Percentiles rank a stretch among this genome's conserved stretches.
phyloP scores from a whole-genome alignment of 2,113 vertebrate genomes.

The Leucoraja erinaceus region DNA sequence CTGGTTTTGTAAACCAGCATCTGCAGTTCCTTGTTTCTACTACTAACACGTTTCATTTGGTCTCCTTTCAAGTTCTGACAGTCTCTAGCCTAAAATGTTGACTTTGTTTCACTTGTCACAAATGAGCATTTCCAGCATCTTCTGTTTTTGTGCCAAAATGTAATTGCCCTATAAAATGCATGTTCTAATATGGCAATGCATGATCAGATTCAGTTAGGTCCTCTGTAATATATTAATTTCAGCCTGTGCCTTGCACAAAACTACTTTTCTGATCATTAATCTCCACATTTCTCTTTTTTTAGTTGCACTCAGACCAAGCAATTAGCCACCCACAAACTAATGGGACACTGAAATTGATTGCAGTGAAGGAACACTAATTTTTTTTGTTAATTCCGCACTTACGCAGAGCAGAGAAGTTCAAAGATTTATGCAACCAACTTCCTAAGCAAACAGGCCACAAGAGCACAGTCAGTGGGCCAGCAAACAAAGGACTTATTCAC shows the following conservation, averaged over 20 bases:
- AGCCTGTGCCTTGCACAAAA: background rate
- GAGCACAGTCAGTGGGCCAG: background rate
- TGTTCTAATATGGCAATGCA: too few relatives aligned
- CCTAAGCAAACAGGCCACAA: background rate
- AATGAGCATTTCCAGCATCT: too few relatives aligned
- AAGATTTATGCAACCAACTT: background rate
- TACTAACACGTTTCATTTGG: too few relatives aligned
- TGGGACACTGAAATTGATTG: background rate
- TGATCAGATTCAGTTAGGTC: too few relatives aligned
- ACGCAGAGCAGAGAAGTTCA: background rate
- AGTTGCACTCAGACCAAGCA: background rate
- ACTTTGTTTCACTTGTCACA: too few relatives aligned
- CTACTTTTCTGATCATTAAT: background rate
- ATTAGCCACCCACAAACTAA: background rate
- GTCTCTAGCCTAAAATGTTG: too few relatives aligned
- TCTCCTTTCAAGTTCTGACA: too few relatives aligned
- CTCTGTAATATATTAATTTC: too few relatives aligned
- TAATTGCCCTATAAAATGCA: too few relatives aligned
- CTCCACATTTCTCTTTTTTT: background rate
- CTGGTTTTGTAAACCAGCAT: too few relatives aligned
- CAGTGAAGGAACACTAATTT: background rate
- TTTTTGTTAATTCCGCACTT: background rate
- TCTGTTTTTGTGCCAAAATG: too few relatives aligned
- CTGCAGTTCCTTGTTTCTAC: too few relatives aligned
- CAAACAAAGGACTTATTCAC: background rate